These are phyloP conservation scores for Lochmaea crataegi DNA, from an alignment of 2,888 invertebrate genomes.

Conservation along the genomic window DNA sequence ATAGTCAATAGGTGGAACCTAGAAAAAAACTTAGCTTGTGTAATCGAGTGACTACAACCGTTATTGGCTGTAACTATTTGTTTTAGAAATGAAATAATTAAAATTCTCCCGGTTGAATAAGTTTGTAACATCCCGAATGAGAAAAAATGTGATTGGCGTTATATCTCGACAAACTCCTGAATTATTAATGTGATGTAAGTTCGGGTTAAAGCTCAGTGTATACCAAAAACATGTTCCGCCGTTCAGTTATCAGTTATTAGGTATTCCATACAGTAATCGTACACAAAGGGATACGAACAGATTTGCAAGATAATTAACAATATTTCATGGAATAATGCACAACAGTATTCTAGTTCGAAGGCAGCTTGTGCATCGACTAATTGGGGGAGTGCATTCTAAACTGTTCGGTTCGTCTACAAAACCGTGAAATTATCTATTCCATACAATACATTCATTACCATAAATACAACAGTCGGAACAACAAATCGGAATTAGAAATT, in stretches of 20 bases:
- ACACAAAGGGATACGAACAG: neutral
- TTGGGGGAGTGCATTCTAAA: neutral
- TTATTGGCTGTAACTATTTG: too few relatives aligned
- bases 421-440: neutral
- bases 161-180: neutral
- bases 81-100: too few relatives aligned
- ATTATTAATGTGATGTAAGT: neutral
- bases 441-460: neutral
- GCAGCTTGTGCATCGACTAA: neutral
- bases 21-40: slow-evolving; percentile 61
- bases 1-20: slow-evolving; percentile 87
- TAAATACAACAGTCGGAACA: neutral
- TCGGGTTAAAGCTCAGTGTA: neutral
- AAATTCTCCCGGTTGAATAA: neutral
- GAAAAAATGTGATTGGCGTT: neutral
- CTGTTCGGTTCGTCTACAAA: neutral
- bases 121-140: neutral
- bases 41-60: too few relatives aligned
- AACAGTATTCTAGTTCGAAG: neutral
- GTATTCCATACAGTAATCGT: neutral
- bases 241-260: neutral
- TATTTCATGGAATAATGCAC: slow-evolving; percentile 7
- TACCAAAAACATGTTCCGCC: neutral
- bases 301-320: slow-evolving; percentile 1
- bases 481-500: neutral